Conservation (phyloP, 1,140 invertebrate species). For the Drosophila orosa region DNA sequence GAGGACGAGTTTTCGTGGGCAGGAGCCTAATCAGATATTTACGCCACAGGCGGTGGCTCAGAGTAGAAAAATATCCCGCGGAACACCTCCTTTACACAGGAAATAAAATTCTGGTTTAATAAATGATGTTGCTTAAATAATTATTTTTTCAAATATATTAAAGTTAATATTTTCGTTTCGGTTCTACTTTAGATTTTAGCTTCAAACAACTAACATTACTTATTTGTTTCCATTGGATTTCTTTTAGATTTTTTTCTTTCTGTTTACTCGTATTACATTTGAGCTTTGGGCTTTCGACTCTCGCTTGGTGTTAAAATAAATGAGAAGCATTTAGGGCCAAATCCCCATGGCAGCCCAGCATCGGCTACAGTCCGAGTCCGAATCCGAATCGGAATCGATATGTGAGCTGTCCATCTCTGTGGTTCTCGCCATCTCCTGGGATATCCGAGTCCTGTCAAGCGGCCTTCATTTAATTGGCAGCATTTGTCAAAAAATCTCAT, state of each 20-base stretch:
- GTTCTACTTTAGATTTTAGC: too few relatives aligned
- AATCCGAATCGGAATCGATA: slow-evolving; percentile 35
- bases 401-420: slow-evolving; percentile 18
- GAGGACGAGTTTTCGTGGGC: slow-evolving; percentile 24
- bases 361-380: slow-evolving; percentile 27
- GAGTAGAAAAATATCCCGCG: slow-evolving; percentile 39
- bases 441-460: slow-evolving; percentile 34
- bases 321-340: slow-evolving; percentile 57
- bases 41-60: slow-evolving; percentile 53
- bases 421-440: slow-evolving; percentile 3
- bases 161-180: background rate
- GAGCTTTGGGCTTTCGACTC: slow-evolving; percentile 52
- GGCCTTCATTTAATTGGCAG: slow-evolving; percentile 40
- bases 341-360: slow-evolving; percentile 44
- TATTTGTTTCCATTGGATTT: background rate
- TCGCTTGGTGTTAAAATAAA: slow-evolving; percentile 61
- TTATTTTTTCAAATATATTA: background rate
- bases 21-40: slow-evolving; percentile 61
- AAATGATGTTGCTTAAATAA: background rate
- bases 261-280: slow-evolving; percentile 35
- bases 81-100: slow-evolving; percentile 24
- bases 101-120: background rate
- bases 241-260: background rate
- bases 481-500: slow-evolving; percentile 53
- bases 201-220: background rate